Conservation (phyloP, 2,113 vertebrate species). For the Phyllostomus hastatus region DNA sequence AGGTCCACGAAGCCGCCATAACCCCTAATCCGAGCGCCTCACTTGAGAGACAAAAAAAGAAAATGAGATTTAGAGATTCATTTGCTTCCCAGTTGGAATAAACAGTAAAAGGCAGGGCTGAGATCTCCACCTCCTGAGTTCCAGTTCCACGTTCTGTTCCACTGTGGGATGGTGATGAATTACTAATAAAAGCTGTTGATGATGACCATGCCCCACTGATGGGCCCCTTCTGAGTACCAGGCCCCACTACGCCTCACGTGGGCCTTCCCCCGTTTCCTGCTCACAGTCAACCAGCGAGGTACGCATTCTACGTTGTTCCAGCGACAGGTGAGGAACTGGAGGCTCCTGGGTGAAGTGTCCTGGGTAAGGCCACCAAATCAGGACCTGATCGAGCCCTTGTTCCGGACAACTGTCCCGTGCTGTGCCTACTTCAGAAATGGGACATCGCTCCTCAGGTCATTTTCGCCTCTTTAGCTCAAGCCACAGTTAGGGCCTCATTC, state of each 20-base stretch:
- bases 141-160: not conserved
- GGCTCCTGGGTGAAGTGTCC: not conserved
- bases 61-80: not conserved
- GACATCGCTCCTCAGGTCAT: not conserved
- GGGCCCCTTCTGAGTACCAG: not conserved
- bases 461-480: not conserved
- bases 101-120: not conserved
- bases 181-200: not conserved
- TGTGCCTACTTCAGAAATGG: not conserved
- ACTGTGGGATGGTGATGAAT: not conserved
- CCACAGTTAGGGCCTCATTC: slow-evolving; percentile 18
- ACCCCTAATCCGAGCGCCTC: not conserved
- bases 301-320: not conserved
- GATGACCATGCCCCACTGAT: too few relatives aligned
- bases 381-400: not conserved
- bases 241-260: not conserved
- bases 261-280: not conserved
- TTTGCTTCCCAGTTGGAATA: not conserved
- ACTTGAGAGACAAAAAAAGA: not conserved
- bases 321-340: not conserved
- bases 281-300: not conserved
- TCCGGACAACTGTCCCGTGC: not conserved
- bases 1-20: not conserved
- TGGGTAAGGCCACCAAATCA: not conserved
- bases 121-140: not conserved